A percentile compares a stretch with the other conserved stretches of the same genome.
These are phyloP conservation scores for Acanthosepion esculentum DNA, from an alignment of 2,888 invertebrate species.

Conservation along the genomic window DNA sequence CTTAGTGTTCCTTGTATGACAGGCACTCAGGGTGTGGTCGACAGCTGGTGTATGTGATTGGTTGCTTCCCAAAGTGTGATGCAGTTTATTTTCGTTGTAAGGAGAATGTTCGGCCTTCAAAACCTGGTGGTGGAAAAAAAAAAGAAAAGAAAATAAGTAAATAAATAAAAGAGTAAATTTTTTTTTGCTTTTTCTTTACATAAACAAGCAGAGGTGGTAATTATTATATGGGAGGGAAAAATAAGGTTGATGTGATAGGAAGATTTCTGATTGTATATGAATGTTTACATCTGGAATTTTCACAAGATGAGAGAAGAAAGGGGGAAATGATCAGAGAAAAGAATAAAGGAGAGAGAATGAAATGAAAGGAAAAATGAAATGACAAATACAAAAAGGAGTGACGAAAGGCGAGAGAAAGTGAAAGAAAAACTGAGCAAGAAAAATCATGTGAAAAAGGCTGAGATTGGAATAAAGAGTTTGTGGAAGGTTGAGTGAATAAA, in stretches of 20 bases:
- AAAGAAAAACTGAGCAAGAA: not conserved
- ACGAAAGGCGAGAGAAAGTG: not conserved
- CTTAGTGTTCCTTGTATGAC: not conserved
- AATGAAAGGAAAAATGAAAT: not conserved
- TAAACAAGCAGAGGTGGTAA: not conserved
- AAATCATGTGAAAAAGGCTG: not conserved
- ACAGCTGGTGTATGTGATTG: not conserved
- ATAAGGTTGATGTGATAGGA: not conserved
- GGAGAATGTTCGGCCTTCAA: conserved; percentile 2
- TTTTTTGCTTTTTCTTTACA: not conserved
- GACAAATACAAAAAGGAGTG: not conserved
- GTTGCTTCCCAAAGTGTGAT: not conserved
- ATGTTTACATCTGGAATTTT: not conserved
- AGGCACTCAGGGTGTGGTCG: not conserved
- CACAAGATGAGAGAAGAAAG: not conserved
- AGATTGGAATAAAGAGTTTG: too few species aligned
- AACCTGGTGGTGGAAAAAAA: not conserved
- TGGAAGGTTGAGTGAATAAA: too few species aligned
- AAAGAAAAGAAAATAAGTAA: not conserved
- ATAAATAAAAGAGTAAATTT: not conserved
- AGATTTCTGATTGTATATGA: not conserved
- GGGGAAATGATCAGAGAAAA: not conserved
- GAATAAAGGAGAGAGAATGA: not conserved
- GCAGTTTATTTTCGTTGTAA: conserved; percentile 15
- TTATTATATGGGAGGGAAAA: not conserved